Conservation (phyloP, 2,888 invertebrate species). For the Drosophila lutescens region DNA sequence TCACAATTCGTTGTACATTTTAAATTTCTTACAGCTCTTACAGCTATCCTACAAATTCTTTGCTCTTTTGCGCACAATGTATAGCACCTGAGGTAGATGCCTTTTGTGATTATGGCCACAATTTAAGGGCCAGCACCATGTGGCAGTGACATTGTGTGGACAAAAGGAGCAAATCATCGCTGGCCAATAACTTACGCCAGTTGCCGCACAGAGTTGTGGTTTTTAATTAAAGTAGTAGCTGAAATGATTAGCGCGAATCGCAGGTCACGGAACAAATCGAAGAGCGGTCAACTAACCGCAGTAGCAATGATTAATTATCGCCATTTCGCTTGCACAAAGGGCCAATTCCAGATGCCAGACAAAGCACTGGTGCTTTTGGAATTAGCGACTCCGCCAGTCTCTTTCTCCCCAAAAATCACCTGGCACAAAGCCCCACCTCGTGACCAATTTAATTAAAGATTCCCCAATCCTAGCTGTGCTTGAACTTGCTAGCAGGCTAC, state of each 20-base stretch:
- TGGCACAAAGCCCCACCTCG: conserved; percentile 36
- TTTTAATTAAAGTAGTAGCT: conserved; percentile 72
- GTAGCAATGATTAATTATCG: conserved; percentile 72
- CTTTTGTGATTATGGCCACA: conserved; percentile 18
- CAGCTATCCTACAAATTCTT: conserved; percentile 83
- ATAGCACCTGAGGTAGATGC: conserved; percentile 55
- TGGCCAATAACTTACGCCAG: conserved; percentile 71
- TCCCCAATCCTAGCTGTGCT: conserved; percentile 5
- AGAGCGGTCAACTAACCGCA: conserved; percentile 53
- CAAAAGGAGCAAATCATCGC: conserved; percentile 66
- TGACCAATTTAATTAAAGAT: conserved; percentile 66
- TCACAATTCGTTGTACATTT: not conserved
- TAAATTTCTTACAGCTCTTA: conserved; percentile 62
- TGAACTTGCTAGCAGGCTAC: not conserved
- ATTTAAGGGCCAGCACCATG: conserved; percentile 36
- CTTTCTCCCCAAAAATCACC: conserved; percentile 10
- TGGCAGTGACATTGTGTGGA: conserved; percentile 58
- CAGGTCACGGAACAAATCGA: conserved; percentile 42
- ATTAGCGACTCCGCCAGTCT: conserved; percentile 45
- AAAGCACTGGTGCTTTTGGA: conserved; percentile 56
- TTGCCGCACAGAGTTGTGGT: conserved; percentile 54
- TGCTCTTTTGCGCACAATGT: conserved; percentile 81
- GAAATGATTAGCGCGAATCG: conserved; percentile 58
- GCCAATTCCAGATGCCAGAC: conserved; percentile 49
- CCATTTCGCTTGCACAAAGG: conserved; percentile 60